phyloP scores from a whole-genome alignment of 2,888 invertebrate genomes.

The Euclidia mi region DNA sequence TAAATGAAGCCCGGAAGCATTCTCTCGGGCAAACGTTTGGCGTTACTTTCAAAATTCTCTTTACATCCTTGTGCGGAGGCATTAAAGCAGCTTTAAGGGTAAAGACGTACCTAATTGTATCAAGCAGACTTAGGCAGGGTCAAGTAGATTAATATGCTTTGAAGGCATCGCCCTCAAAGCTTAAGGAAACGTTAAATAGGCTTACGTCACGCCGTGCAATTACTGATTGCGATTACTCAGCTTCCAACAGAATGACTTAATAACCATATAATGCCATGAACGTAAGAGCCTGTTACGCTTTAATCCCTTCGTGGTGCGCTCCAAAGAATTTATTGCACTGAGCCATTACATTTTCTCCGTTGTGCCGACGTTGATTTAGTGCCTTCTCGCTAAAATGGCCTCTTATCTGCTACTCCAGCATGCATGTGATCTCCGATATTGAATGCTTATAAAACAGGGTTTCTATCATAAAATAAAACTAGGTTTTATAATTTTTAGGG shows the following conservation, averaged over 20 bases:
- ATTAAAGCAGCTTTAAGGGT: slow-evolving; percentile 49
- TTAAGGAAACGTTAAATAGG: slow-evolving; percentile 35
- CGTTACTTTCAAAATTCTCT: slow-evolving; percentile 45
- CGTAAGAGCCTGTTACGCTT: not conserved
- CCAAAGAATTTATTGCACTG: slow-evolving; percentile 4
- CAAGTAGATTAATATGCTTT: slow-evolving; percentile 45
- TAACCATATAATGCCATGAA: slow-evolving; percentile 10
- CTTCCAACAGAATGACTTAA: slow-evolving; percentile 13
- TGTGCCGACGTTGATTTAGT: no score
- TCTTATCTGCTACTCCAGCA: no score
- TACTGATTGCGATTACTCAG: slow-evolving; percentile 23
- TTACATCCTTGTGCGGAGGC: slow-evolving; percentile 32
- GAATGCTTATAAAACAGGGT: not conserved
- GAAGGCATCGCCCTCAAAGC: slow-evolving; percentile 24
- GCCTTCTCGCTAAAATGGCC: no score
- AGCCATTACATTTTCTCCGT: no score
- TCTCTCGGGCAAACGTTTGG: slow-evolving; percentile 27
- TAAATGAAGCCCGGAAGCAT: slow-evolving; percentile 20
- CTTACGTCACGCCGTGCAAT: slow-evolving; percentile 23
- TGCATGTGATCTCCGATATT: no score
- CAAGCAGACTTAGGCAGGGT: slow-evolving; percentile 39
- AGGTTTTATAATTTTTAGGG: not conserved
- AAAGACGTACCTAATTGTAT: slow-evolving; percentile 53
- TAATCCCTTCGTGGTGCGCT: slow-evolving; percentile 2
- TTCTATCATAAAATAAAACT: not conserved